Percentiles rank a stretch among this genome's conserved stretches.
phyloP scores from a whole-genome alignment of 2,797 vertebrate species.

The Otolemur crassicaudatus region DNA sequence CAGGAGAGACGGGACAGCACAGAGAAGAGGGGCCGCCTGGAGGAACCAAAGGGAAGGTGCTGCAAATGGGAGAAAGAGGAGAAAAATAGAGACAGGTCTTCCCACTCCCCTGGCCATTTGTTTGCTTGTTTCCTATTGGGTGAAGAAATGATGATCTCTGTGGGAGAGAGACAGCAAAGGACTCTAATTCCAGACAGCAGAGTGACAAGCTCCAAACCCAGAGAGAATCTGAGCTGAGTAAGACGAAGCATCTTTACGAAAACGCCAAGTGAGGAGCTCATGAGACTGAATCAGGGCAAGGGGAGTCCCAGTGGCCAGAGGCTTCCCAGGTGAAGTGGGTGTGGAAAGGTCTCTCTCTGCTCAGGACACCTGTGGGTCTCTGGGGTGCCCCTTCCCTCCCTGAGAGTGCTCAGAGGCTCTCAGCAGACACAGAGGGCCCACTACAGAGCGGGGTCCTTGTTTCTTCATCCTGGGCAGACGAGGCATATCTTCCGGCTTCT shows the following conservation, averaged over 20 bases:
- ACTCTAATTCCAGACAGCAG: not conserved
- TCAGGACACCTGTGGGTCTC: slow-evolving; percentile 23
- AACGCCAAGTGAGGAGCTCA: not conserved
- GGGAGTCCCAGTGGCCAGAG: accelerated
- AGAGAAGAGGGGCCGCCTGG: not conserved
- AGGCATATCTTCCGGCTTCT: not conserved
- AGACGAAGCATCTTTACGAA: slow-evolving; percentile 28
- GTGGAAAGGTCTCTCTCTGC: slow-evolving; percentile 51
- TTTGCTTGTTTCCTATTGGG: not conserved
- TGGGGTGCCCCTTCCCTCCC: accelerated
- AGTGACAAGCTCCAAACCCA: not conserved
- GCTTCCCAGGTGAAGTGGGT: not conserved
- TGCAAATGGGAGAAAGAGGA: not conserved
- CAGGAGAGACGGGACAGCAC: not conserved
- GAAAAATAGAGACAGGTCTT: not conserved
- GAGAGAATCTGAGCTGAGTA: slow-evolving; percentile 19
- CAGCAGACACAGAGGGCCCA: not conserved
- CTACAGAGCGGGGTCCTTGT: not conserved
- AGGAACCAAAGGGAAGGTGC: not conserved
- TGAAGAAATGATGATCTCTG: too few species aligned
- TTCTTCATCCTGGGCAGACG: not conserved
- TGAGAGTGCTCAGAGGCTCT: not conserved
- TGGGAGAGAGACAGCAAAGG: not conserved
- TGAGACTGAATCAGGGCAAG: not conserved
- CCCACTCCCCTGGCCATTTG: too few species aligned